Conservation (phyloP, 2,888 invertebrate species). For the Protodeltote pygarga region DNA sequence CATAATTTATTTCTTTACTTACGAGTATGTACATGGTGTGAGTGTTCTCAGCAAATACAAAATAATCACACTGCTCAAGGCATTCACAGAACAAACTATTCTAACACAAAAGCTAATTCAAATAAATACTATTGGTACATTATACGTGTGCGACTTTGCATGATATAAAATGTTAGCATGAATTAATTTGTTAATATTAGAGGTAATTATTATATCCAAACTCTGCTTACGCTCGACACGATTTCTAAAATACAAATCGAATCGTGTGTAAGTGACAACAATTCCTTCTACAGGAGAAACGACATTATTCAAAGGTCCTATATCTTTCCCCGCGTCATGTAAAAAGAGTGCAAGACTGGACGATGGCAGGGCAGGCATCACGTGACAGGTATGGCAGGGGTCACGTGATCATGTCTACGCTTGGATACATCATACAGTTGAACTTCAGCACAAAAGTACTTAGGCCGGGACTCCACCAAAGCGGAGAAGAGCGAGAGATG, state of each 20-base stretch:
- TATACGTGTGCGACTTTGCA: conserved; percentile 69
- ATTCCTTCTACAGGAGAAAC: conserved; percentile 63
- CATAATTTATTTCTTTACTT: conserved; percentile 79
- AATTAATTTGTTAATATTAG: conserved; percentile 44
- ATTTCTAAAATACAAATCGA: conserved; percentile 34
- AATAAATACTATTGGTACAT: conserved; percentile 61
- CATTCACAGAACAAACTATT: conserved; percentile 51
- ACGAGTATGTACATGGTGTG: conserved; percentile 82
- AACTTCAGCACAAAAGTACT: too few relatives aligned
- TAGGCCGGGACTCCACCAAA: too few relatives aligned
- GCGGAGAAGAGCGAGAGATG: too few relatives aligned
- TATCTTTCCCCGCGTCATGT: too few relatives aligned
- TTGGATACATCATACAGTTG: too few relatives aligned
- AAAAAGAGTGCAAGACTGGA: too few relatives aligned
- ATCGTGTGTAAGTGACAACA: conserved; percentile 45
- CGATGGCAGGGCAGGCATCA: too few relatives aligned
- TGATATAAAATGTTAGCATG: conserved; percentile 69
- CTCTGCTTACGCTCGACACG: conserved; percentile 19
- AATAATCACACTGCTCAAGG: conserved; percentile 68
- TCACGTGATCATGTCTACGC: too few relatives aligned
- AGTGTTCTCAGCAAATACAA: conserved; percentile 70
- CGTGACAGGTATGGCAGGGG: too few relatives aligned
- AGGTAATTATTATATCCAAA: conserved; percentile 39
- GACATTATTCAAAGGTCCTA: conserved; percentile 56
- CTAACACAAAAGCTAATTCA: conserved; percentile 72